Percentiles rank a stretch among this genome's conserved stretches.
These are phyloP conservation scores for Ameiurus melas DNA, from an alignment of 2,113 vertebrate species.

Conservation along the genomic window DNA sequence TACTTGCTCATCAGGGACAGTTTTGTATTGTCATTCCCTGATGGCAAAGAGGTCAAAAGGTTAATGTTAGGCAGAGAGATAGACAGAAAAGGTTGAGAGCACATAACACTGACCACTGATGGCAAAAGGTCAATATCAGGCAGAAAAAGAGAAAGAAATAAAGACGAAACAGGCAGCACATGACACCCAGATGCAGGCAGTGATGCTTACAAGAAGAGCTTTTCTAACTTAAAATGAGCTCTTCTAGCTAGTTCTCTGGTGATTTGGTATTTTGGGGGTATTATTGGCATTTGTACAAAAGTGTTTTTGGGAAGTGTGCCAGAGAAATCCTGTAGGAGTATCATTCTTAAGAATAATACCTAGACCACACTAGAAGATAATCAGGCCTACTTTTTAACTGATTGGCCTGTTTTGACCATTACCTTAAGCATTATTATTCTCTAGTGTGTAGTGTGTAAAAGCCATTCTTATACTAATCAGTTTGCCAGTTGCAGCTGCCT, in stretches of 20 bases:
- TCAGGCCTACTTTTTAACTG: background rate
- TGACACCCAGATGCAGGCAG: constrained; percentile 22
- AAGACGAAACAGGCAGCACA: constrained; percentile 25
- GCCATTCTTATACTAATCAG: background rate
- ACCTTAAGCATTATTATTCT: background rate
- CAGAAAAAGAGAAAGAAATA: constrained; percentile 4
- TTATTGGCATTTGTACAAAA: background rate
- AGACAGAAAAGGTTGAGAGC: constrained; percentile 24
- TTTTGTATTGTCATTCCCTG: constrained; percentile 94
- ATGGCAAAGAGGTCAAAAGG: constrained; percentile 54
- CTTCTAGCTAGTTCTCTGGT: background rate
- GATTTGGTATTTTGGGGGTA: background rate
- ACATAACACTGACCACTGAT: background rate
- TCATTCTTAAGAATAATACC: background rate
- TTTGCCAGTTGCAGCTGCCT: background rate
- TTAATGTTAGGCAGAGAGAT: constrained; percentile 46
- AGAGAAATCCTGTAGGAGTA: background rate
- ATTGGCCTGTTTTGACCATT: background rate
- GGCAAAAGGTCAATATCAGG: background rate
- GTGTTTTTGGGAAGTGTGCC: background rate
- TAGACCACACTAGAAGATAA: constrained; percentile 1
- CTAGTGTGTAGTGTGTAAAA: background rate
- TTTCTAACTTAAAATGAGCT: background rate
- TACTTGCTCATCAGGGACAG: constrained; percentile 98
- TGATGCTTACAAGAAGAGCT: constrained; percentile 28